Evolutionary conservation across 2,797 vertebrate species (phyloP).

Genomic region (Cynopterus sphinx): DNA sequence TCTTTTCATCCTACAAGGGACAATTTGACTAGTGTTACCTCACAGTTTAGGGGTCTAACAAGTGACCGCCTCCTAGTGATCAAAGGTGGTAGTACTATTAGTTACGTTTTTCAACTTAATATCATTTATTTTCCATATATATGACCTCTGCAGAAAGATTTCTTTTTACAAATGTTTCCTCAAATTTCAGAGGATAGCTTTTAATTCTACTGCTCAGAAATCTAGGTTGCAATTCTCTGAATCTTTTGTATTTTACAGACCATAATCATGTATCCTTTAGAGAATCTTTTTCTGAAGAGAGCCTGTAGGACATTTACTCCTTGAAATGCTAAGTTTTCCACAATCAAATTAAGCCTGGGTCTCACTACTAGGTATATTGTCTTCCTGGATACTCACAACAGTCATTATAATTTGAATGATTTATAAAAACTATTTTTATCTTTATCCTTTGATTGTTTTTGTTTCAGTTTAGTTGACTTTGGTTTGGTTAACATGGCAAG

Average conservation of each 20-base stretch:
- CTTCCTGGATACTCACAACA: not conserved
- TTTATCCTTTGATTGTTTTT: slow-evolving; percentile 37
- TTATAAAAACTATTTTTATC: not conserved
- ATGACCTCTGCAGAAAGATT: not conserved
- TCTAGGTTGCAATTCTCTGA: not conserved
- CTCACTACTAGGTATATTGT: not conserved
- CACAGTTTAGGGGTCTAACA: not conserved
- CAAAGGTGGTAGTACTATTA: not conserved
- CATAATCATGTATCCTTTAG: not conserved
- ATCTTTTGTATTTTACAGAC: not conserved
- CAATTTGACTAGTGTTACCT: not conserved
- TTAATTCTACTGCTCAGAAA: slow-evolving; percentile 32
- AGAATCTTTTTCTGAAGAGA: not conserved
- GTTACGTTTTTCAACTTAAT: not conserved
- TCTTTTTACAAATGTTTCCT: slow-evolving; percentile 50
- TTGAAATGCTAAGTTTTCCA: not conserved
- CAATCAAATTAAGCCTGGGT: not conserved
- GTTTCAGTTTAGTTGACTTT: not conserved
- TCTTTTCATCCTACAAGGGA: not conserved
- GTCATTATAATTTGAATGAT: not conserved
- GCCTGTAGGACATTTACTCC: not conserved
- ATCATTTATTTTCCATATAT: not conserved
- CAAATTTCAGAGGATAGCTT: not conserved
- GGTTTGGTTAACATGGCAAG: not conserved
- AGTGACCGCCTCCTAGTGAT: not conserved